A percentile compares a stretch with the other conserved stretches of the same genome.
phyloP scores from a whole-genome alignment of 2,888 invertebrate genomes.

The Pammene aurita region DNA sequence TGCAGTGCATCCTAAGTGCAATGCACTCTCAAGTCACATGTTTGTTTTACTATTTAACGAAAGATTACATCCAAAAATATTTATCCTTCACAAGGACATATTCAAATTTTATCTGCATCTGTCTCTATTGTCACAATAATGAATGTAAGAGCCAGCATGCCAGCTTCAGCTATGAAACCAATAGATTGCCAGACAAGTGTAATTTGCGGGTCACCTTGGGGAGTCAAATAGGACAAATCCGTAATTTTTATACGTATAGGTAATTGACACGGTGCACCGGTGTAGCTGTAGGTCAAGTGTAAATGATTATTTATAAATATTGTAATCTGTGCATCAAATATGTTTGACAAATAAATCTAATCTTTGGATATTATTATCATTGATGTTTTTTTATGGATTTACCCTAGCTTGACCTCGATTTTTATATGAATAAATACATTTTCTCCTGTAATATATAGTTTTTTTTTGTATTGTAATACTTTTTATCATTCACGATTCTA shows the following conservation, averaged over 20 bases:
- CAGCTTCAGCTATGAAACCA: conserved; percentile 17
- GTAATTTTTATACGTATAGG: conserved; percentile 20
- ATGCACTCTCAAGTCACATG: neutral
- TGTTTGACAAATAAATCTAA: too few species aligned
- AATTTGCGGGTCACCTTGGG: conserved; percentile 36
- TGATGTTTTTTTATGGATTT: too few species aligned
- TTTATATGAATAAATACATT: too few species aligned
- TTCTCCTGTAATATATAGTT: too few species aligned
- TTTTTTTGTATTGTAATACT: too few species aligned
- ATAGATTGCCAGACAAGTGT: conserved; percentile 24
- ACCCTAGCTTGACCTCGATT: too few species aligned
- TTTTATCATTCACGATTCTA: too few species aligned
- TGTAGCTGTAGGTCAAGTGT: conserved; percentile 20
- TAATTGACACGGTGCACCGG: conserved; percentile 1
- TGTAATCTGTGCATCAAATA: too few species aligned
- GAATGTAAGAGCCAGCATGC: conserved; percentile 2
- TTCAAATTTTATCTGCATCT: neutral
- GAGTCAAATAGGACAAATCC: conserved; percentile 31
- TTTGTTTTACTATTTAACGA: neutral
- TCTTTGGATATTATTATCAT: too few species aligned
- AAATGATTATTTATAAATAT: neutral
- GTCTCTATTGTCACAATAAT: conserved; percentile 5
- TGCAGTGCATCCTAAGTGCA: too few species aligned
- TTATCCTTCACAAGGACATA: conserved; percentile 6
- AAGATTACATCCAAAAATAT: conserved; percentile 1